phyloP scores from a whole-genome alignment of 2,113 vertebrate genomes.

The Bos taurus region ARS-UCD2.0 NC_037336.1:65787001-65787500 shows the following conservation, averaged over 20 bases:
- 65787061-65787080: neutral
- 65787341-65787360: neutral
- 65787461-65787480: no score
- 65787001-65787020: neutral
- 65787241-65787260: neutral
- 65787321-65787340: neutral
- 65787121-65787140: neutral
- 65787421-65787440: neutral
- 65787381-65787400: neutral
- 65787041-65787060: neutral
- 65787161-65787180: neutral
- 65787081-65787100: neutral
- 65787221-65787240: neutral
- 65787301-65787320: neutral
- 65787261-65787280: neutral
- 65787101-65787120: neutral
- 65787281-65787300: neutral
- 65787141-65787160: neutral
- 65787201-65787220: neutral
- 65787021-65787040: neutral
- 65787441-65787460: no score
- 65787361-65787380: neutral
- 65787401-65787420: neutral
- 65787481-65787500: no score
- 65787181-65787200: neutral